Conservation (phyloP, 1,140 invertebrate species). For the Oncopodura yosiiana region DNA sequence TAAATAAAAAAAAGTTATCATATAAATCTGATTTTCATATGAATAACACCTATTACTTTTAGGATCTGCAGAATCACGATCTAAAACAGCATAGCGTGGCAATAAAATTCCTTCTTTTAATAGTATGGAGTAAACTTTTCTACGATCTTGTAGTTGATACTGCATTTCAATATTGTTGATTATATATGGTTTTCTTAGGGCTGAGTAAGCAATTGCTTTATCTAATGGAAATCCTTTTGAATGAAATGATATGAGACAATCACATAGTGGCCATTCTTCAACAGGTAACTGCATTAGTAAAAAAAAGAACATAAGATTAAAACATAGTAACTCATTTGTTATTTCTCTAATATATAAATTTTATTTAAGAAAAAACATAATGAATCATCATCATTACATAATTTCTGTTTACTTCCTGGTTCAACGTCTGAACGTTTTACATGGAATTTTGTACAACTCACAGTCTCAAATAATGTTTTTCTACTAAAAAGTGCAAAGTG, state of each 20-base stretch:
- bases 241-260: constrained; percentile 97
- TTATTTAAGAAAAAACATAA: not conserved
- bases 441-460: not conserved
- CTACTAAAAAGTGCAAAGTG: not conserved
- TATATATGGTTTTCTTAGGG: constrained; percentile 86
- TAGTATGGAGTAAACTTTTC: constrained; percentile 90
- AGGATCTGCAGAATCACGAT: constrained; percentile 82
- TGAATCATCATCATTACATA: not conserved
- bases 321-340: not conserved
- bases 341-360: not conserved
- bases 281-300: constrained; percentile 63
- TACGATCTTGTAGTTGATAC: constrained; percentile 84
- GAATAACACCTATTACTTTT: constrained; percentile 55
- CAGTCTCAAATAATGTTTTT: not conserved
- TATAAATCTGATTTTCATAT: not conserved
- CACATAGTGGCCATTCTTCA: constrained; percentile 95
- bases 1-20: constrained; percentile 5
- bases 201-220: constrained; percentile 95
- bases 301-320: not conserved
- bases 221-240: constrained; percentile 93
- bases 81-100: constrained; percentile 91
- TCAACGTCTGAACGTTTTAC: not conserved
- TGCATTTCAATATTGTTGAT: constrained; percentile 99
- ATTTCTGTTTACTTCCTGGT: too few relatives aligned
- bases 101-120: constrained; percentile 92